phyloP scores from a whole-genome alignment of 2,113 vertebrate species.

The Diphyllodes magnificus region DNA sequence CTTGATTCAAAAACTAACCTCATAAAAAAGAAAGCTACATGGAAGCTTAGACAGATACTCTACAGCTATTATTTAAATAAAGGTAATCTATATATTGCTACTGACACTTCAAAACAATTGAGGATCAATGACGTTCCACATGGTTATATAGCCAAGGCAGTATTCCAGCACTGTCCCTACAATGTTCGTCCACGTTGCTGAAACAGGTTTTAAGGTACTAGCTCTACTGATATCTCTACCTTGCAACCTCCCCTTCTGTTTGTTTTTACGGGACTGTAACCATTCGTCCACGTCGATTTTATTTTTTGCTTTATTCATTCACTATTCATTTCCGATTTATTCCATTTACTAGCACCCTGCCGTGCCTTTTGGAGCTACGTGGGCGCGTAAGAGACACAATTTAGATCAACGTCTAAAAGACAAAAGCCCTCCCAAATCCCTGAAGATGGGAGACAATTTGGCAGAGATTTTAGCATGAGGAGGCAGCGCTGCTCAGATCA shows the following conservation, averaged over 20 bases:
- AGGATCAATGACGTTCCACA: not conserved
- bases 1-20: not conserved
- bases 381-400: not conserved
- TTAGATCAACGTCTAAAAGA: not conserved
- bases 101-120: not conserved
- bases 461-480: not conserved
- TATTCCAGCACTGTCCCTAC: not conserved
- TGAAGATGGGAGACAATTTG: not conserved
- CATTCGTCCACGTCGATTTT: not conserved
- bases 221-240: not conserved
- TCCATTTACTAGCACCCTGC: not conserved
- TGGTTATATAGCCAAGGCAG: accelerated
- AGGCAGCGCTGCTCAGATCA: not conserved
- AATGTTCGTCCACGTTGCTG: not conserved
- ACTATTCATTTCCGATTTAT: not conserved
- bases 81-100: not conserved
- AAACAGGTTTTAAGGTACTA: not conserved
- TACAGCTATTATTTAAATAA: not conserved
- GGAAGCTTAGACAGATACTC: not conserved
- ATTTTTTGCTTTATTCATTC: not conserved
- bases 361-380: not conserved
- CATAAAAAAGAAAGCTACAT: not conserved
- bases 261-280: not conserved
- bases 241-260: not conserved
- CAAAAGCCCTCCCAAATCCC: conserved; percentile 41